Percentiles rank a stretch among this genome's conserved stretches.
Conservation (phyloP, 2,797 vertebrate genomes). For the Cygnus olor region DNA sequence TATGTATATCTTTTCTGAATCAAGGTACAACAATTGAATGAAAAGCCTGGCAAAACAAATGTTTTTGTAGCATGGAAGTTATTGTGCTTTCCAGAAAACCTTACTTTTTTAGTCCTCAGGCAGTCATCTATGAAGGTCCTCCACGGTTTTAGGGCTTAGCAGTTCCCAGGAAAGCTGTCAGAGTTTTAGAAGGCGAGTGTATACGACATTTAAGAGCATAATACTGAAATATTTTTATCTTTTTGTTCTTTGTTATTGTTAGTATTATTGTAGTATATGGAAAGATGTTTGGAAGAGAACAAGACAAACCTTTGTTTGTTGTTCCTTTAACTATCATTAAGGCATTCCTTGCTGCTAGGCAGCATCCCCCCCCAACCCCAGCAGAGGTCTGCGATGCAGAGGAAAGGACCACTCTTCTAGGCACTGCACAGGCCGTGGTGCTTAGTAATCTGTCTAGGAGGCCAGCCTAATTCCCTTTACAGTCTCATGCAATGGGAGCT, state of each 20-base stretch:
- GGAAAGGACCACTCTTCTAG: background rate
- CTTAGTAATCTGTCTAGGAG: background rate
- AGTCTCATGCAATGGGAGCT: background rate
- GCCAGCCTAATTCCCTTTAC: background rate
- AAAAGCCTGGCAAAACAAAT: background rate
- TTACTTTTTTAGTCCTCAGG: background rate
- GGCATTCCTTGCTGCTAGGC: background rate
- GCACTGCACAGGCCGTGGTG: background rate
- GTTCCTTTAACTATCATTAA: background rate
- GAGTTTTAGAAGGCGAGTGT: background rate
- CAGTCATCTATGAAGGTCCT: background rate
- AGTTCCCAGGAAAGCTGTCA: background rate
- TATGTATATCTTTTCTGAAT: background rate
- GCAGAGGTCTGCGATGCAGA: background rate
- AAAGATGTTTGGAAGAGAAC: background rate
- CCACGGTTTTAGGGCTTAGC: background rate
- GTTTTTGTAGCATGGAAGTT: background rate
- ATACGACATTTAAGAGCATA: background rate
- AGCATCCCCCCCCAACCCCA: background rate
- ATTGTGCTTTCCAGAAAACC: background rate
- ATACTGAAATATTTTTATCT: background rate
- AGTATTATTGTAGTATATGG: background rate
- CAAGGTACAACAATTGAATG: background rate
- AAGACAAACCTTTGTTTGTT: background rate
- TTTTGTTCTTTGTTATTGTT: background rate